phyloP scores from a whole-genome alignment of 2,888 invertebrate genomes.

The Drosophila formosana region DNA sequence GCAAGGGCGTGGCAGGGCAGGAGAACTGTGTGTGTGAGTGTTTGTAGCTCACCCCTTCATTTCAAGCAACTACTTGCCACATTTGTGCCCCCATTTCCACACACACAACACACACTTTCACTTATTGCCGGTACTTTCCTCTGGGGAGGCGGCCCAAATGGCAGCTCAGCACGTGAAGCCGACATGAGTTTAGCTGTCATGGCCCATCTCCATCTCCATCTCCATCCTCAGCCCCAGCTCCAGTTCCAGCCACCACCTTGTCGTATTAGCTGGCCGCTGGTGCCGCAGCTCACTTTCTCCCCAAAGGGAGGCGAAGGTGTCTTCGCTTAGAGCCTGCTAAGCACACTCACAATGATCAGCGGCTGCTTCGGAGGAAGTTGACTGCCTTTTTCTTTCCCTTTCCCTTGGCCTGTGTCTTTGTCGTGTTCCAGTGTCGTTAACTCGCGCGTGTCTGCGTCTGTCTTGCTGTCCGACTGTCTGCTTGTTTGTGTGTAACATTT shows the following conservation, averaged over 20 bases:
- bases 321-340: conserved; percentile 3
- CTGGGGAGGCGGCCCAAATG: conserved; percentile 68
- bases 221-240: background rate
- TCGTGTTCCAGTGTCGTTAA: conserved; percentile 65
- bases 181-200: conserved; percentile 30
- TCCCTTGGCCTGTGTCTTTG: background rate
- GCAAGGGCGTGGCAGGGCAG: conserved; percentile 16
- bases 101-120: conserved; percentile 60
- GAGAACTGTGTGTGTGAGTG: too few species aligned
- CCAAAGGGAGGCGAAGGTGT: conserved; percentile 5
- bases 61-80: conserved; percentile 42
- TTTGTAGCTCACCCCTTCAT: conserved; percentile 42
- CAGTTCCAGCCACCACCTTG: conserved; percentile 22
- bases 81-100: conserved; percentile 48
- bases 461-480: conserved; percentile 15
- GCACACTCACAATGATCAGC: conserved; percentile 20
- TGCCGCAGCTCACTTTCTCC: conserved; percentile 26
- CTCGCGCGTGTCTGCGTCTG: conserved; percentile 50
- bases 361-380: conserved; percentile 11
- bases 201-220: conserved; percentile 12
- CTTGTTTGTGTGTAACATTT: conserved; percentile 48
- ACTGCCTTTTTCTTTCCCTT: background rate
- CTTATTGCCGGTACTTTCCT: conserved; percentile 59
- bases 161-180: conserved; percentile 60
- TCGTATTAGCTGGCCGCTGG: conserved; percentile 26